Percentiles rank a stretch among this genome's conserved stretches.
Conservation (phyloP, 2,113 vertebrate genomes). For the Gobius niger region DNA sequence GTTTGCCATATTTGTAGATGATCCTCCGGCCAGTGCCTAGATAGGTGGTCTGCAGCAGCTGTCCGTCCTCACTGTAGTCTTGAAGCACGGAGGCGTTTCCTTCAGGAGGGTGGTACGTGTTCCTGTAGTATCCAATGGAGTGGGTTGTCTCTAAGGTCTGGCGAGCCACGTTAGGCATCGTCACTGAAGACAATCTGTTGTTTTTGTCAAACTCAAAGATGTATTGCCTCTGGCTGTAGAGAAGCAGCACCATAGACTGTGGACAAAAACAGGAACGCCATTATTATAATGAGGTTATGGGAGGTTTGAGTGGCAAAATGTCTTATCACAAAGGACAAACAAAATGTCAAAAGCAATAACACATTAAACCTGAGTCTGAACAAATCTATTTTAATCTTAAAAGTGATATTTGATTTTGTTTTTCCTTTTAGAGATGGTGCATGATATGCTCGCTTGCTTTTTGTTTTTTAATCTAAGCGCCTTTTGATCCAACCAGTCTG, state of each 20-base stretch:
- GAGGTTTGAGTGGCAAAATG: neutral
- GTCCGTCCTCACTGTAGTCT: constrained; percentile 92
- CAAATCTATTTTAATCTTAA: constrained; percentile 34
- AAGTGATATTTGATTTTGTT: constrained; percentile 30
- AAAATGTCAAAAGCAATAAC: constrained; percentile 31
- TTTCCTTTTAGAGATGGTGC: constrained; percentile 41
- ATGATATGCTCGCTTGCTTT: constrained; percentile 25
- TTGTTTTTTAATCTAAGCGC: constrained; percentile 26
- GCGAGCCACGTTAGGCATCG: constrained; percentile 96
- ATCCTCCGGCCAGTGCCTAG: constrained; percentile 91
- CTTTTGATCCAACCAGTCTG: constrained; percentile 39
- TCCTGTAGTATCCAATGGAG: constrained; percentile 95
- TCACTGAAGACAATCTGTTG: constrained; percentile 90
- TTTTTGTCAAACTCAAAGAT: constrained; percentile 99
- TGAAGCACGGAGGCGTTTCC: constrained; percentile 92
- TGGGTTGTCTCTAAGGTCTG: constrained; percentile 93
- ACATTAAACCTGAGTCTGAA: constrained; percentile 15
- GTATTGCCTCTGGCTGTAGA: constrained; percentile 96
- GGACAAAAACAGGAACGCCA: constrained; percentile 21
- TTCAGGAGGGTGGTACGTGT: constrained; percentile 92
- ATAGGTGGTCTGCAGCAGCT: constrained; percentile 89
- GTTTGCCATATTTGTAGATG: constrained; percentile 93
- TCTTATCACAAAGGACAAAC: constrained; percentile 6
- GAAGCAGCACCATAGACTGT: constrained; percentile 96
- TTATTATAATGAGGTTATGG: neutral